A percentile compares a stretch with the other conserved stretches of the same genome.
Evolutionary conservation across 2,113 vertebrate species (phyloP).

Genomic region (Formicarius rufipectus): DNA sequence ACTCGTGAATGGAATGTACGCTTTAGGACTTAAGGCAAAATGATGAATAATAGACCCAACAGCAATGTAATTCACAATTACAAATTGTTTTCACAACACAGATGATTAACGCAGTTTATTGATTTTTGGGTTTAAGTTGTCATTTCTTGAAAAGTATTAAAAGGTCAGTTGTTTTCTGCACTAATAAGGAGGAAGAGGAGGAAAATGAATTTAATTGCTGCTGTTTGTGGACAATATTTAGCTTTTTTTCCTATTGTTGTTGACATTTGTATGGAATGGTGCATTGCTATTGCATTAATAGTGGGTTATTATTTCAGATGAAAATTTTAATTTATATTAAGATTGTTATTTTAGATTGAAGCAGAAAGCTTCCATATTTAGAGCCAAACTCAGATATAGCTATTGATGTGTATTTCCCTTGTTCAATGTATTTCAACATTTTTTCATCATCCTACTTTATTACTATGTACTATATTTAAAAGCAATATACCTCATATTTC

Average conservation of each 20-base stretch:
- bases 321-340: neutral
- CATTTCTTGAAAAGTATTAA: neutral
- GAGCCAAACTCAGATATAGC: neutral
- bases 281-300: neutral
- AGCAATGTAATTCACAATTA: neutral
- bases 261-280: neutral
- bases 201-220: neutral
- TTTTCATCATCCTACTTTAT: neutral
- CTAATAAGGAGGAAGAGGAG: neutral
- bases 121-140: neutral
- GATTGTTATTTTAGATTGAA: neutral
- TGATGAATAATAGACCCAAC: neutral
- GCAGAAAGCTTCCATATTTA: neutral
- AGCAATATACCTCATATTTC: neutral
- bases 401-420: neutral
- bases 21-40: neutral
- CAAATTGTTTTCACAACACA: neutral
- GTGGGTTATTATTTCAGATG: neutral
- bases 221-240: neutral
- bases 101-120: neutral
- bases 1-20: rapidly evolving
- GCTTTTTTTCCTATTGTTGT: neutral
- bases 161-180: neutral
- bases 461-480: neutral
- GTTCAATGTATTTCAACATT: neutral